Conservation (phyloP, 2,888 invertebrate species). For the Sinohyriopsis cumingii region DNA sequence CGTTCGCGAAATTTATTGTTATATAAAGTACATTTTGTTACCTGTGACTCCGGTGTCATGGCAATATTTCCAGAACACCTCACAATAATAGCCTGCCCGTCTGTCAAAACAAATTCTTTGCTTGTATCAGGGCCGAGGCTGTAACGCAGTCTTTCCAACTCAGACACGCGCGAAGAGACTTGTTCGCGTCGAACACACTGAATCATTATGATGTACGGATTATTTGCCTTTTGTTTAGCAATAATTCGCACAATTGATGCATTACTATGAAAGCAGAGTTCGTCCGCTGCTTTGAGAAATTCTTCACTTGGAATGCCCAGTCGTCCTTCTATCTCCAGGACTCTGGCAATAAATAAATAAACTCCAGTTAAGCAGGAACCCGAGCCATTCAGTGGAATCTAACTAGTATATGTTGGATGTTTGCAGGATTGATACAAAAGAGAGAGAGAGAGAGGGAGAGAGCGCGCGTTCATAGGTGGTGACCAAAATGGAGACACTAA, state of each 20-base stretch:
- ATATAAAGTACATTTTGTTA: not conserved
- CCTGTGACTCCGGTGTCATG: not conserved
- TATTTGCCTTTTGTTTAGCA: constrained; percentile 2
- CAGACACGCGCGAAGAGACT: constrained; percentile 1
- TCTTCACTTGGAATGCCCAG: not conserved
- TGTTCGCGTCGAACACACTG: constrained; percentile 4
- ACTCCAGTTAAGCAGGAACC: too few relatives aligned
- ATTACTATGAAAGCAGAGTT: constrained; percentile 1
- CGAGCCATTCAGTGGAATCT: too few relatives aligned
- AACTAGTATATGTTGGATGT: too few relatives aligned
- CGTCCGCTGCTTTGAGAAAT: constrained; percentile 4
- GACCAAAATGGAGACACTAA: too few relatives aligned
- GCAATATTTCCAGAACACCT: constrained; percentile 4
- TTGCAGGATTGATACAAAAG: too few relatives aligned
- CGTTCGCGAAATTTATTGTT: not conserved
- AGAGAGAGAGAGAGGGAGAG: too few relatives aligned
- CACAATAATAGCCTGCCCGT: constrained; percentile 1
- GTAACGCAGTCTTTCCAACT: constrained; percentile 1
- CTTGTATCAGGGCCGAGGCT: constrained; percentile 3
- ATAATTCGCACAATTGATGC: constrained; percentile 4
- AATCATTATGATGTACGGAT: not conserved
- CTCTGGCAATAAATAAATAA: not conserved
- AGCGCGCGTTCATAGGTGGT: too few relatives aligned
- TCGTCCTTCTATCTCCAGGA: not conserved
- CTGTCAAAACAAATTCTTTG: constrained; percentile 1